phyloP scores from a whole-genome alignment of 2,113 vertebrate genomes.

The Hiodon alosoides region DNA sequence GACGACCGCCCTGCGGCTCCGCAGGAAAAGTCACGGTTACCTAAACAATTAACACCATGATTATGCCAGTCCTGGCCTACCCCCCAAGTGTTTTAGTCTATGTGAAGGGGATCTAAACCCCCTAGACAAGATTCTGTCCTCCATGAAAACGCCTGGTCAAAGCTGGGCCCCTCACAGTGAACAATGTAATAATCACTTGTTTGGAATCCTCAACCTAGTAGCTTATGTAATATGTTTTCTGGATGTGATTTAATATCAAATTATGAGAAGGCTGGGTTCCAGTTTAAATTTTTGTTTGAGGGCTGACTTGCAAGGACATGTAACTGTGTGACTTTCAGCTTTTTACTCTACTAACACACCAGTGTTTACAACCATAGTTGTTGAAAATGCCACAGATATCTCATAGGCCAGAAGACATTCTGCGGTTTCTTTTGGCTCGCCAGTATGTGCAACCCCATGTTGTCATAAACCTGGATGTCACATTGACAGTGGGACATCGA shows the following conservation, averaged over 20 bases:
- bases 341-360: background rate
- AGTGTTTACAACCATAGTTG: background rate
- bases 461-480: background rate
- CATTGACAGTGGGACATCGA: conserved; percentile 2
- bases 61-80: conserved; percentile 11
- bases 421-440: background rate
- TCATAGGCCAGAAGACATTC: background rate
- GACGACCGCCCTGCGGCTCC: conserved; percentile 26
- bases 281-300: conserved; percentile 1
- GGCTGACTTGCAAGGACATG: background rate
- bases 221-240: conserved; percentile 10
- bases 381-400: background rate
- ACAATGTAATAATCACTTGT: conserved; percentile 9
- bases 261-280: background rate
- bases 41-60: conserved; percentile 31
- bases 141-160: background rate
- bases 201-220: background rate
- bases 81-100: conserved; percentile 12
- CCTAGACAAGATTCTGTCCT: conserved; percentile 4
- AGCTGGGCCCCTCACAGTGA: background rate
- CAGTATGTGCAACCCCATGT: background rate
- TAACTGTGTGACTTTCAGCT: background rate
- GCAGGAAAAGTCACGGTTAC: conserved; percentile 21
- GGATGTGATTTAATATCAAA: background rate
- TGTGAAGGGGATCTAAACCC: background rate